Evolutionary conservation across 2,797 vertebrate genomes (phyloP), one percentile per base, ranked within the genome.

Genomic region (Phoxinus dragarum): DNA sequence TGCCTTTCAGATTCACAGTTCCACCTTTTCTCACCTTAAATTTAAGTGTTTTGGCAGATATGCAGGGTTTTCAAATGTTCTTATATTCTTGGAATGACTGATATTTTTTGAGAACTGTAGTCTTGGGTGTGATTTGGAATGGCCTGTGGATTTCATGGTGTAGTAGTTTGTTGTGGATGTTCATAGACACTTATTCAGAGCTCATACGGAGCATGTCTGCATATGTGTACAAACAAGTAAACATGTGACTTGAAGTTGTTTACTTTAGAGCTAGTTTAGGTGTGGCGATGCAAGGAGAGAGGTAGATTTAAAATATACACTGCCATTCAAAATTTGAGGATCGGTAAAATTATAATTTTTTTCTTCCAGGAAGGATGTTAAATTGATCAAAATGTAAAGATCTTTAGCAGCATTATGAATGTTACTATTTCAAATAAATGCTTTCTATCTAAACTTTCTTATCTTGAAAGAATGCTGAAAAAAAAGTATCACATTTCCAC

Each of bases 21-120:
- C 56, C 27, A 64, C 72, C 75, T 83, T 67, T 40, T 83, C 42
- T 67, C 71, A 83, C 72, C 59, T 75, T 83, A 6, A 40, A 52
- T 59, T 64, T 64, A 10, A 34, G 38, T 36, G 56, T 36, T 81
- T 71, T 66, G 42, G 31, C 23, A 4, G 38, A 73, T 47, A 44
- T 61, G 38, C 54, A 73, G 21, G 17, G 40, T 17, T 40, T 23
- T 49, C 8, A 64, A 72, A 82, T 61, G 14, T 61, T 36, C 44
- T 69, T 47, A 17, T 61, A 31, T 75, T 75, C 71, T 49, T 66
- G 31, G 2, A 21, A 6, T 83, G 40, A 47, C 40, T 56, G 66
- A 36, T 27, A 40, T 72, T 56, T 31, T 72, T 44, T n/a, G 38
- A 34, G 68, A 47, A 61, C n/a, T 44, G 23, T 66, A 19, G 38